A percentile compares a stretch with the other conserved stretches of the same genome.
phyloP scores from a whole-genome alignment of 2,797 vertebrate genomes.

The Miopithecus talapoin region DNA sequence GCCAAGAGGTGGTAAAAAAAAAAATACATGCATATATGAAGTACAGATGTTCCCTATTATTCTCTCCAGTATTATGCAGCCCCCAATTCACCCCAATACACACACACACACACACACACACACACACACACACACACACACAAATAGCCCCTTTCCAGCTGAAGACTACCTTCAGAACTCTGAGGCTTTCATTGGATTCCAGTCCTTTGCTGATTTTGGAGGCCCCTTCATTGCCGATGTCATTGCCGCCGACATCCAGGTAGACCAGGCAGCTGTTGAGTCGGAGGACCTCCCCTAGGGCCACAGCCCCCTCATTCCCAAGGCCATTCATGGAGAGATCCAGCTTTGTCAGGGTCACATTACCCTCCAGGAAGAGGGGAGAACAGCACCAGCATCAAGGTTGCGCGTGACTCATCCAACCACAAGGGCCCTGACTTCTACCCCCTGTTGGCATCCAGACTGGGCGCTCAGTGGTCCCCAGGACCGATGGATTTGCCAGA shows the following conservation, averaged over 20 bases:
- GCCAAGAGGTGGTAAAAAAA: background rate
- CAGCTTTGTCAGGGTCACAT: constrained; percentile 89
- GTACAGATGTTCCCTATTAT: background rate
- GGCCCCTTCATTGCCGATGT: constrained; percentile 89
- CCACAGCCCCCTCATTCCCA: constrained; percentile 92
- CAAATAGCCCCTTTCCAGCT: accelerated
- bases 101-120: background rate
- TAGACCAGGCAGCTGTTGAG: constrained; percentile 88
- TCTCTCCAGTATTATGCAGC: background rate
- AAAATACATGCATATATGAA: accelerated
- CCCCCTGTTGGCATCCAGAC: too few species aligned
- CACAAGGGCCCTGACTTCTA: background rate
- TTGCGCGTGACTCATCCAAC: too few species aligned
- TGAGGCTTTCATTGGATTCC: constrained; percentile 90
- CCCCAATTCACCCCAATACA: background rate
- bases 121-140: accelerated
- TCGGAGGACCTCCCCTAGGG: constrained; percentile 92
- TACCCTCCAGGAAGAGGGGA: constrained; percentile 84
- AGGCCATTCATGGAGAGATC: constrained; percentile 93
- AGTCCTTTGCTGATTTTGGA: constrained; percentile 91
- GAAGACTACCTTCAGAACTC: constrained; percentile 88
- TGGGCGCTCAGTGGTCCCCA: background rate
- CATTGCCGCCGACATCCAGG: constrained; percentile 91
- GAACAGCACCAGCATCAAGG: background rate
- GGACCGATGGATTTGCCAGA: background rate